A percentile compares a stretch with the other conserved stretches of the same genome.
phyloP scores from a whole-genome alignment of 1,140 invertebrate genomes.

The Drosophila miranda region DNA sequence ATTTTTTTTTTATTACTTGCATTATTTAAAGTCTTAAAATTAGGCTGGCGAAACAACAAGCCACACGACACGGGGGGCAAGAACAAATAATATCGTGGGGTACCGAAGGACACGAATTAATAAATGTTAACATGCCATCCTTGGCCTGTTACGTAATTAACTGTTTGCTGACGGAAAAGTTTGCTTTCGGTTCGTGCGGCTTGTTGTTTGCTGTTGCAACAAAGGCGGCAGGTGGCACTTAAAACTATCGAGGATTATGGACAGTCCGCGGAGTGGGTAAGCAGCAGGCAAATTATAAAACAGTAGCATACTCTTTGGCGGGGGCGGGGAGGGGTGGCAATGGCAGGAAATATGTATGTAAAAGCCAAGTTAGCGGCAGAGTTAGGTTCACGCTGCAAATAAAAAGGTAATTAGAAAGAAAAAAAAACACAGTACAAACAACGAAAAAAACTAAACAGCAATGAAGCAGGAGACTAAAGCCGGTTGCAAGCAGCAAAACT shows the following conservation, averaged over 20 bases:
- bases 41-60: slow-evolving; percentile 34
- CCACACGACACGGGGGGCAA: no score
- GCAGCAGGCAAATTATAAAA: slow-evolving; percentile 48
- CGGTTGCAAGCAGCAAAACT: slow-evolving; percentile 47
- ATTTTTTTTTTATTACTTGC: neutral
- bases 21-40: slow-evolving; percentile 32
- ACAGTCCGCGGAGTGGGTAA: slow-evolving; percentile 15
- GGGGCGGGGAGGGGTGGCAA: neutral
- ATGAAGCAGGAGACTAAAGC: slow-evolving; percentile 41
- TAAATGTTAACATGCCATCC: slow-evolving; percentile 48
- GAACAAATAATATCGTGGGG: neutral
- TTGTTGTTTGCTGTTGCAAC: slow-evolving; percentile 62
- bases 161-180: slow-evolving; percentile 62
- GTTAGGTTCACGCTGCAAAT: slow-evolving; percentile 53
- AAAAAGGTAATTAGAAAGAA: slow-evolving; percentile 20
- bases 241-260: slow-evolving; percentile 47
- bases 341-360: no score
- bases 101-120: slow-evolving; percentile 70
- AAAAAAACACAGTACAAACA: slow-evolving; percentile 3
- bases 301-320: slow-evolving; percentile 49
- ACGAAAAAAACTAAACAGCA: slow-evolving; percentile 21
- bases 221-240: slow-evolving; percentile 50
- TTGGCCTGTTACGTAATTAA: slow-evolving; percentile 41
- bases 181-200: slow-evolving; percentile 16
- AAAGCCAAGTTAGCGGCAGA: slow-evolving; percentile 4